Base-by-base conservation (phyloP, 2,888 invertebrate species). In the Rhagophthalmus giganteus region DNA sequence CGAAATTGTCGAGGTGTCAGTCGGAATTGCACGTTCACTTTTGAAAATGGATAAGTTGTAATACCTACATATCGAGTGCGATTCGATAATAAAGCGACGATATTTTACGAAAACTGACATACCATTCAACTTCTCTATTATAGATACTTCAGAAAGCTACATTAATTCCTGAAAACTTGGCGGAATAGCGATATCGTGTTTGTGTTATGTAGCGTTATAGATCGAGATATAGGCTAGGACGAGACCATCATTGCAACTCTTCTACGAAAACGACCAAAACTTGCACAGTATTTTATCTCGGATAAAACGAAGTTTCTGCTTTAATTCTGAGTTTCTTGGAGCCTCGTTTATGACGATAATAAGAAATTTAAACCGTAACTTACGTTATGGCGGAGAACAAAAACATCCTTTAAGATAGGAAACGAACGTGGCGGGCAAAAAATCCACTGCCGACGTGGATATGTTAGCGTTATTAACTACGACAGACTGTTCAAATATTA, bases 81-180 rank as follows among this genome's bases (percentile, higher is more conserved):
- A n/a, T n/a, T n/a, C n/a, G n/a, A n/a, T n/a, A n/a, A n/a, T n/a
- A n/a, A n/a, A n/a, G n/a, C n/a, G n/a, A n/a, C n/a, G 20, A 5
- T 20, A 20, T 20, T 20, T 20, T 5, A 20, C 7, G 20, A 20
- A 5, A 20, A 20, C 20, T n/a, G n/a, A n/a, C n/a, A n/a, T n/a
- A n/a, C n/a, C n/a, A n/a, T n/a, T n/a, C n/a, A n/a, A n/a, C n/a
- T n/a, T 20, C 54, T 49, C 53, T 55, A 57, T 57, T 54, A 51
- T 53, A 50, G 54, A 50, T 39, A 55, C 61, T 61, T 45, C 30
- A 54, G 53, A 53, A 57, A 55, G 61, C 61, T 58, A 60, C 64
- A 63, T 63, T 63, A 59, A 61, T 60, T 62, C 63, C 57, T 52
- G 44, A 53, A 59, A 59, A 57, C 48, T 59, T 54, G 37, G 16